These are phyloP conservation scores for Crossaster papposus DNA, from an alignment of 53 echinoderm and acorn worm species.

Conservation along the genomic window DNA sequence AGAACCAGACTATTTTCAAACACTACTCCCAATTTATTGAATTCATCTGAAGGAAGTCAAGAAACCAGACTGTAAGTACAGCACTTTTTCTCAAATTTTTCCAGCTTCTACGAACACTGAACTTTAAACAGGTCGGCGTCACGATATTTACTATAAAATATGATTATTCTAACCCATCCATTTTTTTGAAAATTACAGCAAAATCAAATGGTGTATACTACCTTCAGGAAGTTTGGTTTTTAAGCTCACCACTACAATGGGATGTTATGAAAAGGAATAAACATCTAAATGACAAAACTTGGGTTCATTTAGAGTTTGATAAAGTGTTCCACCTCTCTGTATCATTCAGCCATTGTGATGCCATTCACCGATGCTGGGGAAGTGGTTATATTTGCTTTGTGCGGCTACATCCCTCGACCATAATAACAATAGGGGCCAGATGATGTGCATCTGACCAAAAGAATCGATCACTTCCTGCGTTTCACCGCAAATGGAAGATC, in stretches of 20 bases:
- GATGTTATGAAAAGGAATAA: background rate
- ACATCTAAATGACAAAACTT: background rate
- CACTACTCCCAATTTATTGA: no score
- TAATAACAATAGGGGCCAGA: slow-evolving; percentile 54
- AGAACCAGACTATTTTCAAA: no score
- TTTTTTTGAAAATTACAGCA: no score
- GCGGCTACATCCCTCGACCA: slow-evolving; percentile 21
- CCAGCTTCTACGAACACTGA: no score
- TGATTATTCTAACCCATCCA: no score
- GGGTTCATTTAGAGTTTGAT: background rate
- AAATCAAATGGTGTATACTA: no score
- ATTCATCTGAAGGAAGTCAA: no score
- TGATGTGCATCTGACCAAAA: slow-evolving; percentile 14
- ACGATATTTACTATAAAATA: no score
- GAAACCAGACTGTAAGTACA: no score
- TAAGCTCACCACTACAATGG: background rate
- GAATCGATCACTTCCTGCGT: slow-evolving; percentile 9
- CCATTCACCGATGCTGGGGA: slow-evolving; percentile 24
- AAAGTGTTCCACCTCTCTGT: background rate
- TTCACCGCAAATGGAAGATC: background rate
- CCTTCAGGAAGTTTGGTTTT: background rate
- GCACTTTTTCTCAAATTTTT: no score
- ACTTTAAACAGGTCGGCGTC: no score
- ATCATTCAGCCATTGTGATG: background rate
- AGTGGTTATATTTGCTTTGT: slow-evolving; percentile 35